A percentile compares a stretch with the other conserved stretches of the same genome.
phyloP scores from a whole-genome alignment of 2,888 invertebrate species.

The Aphodius granarius region DNA sequence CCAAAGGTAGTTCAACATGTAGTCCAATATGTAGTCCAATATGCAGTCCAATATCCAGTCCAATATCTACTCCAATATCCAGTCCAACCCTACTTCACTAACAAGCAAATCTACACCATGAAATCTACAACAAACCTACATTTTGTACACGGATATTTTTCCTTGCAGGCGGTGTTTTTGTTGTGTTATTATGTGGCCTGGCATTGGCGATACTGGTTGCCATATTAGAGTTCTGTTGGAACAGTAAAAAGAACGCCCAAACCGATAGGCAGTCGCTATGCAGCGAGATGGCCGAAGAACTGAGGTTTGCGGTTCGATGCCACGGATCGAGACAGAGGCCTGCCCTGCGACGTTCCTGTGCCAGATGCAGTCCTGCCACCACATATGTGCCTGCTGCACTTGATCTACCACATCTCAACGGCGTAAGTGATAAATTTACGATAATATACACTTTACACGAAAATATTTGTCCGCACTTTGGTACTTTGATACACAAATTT shows the following conservation, averaged over 20 bases:
- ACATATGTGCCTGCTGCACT: constrained; percentile 72
- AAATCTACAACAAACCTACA: no score
- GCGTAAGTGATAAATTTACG: constrained; percentile 50
- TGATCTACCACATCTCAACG: constrained; percentile 59
- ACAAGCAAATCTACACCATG: no score
- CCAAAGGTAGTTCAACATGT: background rate
- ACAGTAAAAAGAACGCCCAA: constrained; percentile 85
- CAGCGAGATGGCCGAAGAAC: constrained; percentile 91
- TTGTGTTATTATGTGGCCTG: constrained; percentile 90
- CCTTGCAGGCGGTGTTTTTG: constrained; percentile 86
- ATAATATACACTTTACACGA: constrained; percentile 8
- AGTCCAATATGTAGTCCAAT: no score
- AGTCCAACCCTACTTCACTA: no score
- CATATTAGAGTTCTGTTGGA: constrained; percentile 93
- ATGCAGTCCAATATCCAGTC: no score
- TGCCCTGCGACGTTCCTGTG: constrained; percentile 74
- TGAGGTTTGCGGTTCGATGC: constrained; percentile 88
- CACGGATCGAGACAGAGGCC: constrained; percentile 81
- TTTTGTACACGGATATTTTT: background rate
- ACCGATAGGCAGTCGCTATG: constrained; percentile 86
- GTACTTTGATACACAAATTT: constrained; percentile 13
- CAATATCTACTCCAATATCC: no score
- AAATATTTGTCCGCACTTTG: constrained; percentile 12
- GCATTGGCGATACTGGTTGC: constrained; percentile 90
- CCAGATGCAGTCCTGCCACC: constrained; percentile 73